phyloP scores from a whole-genome alignment of 2,113 vertebrate species.

The Neolamprologus caudopunctatus region DNA sequence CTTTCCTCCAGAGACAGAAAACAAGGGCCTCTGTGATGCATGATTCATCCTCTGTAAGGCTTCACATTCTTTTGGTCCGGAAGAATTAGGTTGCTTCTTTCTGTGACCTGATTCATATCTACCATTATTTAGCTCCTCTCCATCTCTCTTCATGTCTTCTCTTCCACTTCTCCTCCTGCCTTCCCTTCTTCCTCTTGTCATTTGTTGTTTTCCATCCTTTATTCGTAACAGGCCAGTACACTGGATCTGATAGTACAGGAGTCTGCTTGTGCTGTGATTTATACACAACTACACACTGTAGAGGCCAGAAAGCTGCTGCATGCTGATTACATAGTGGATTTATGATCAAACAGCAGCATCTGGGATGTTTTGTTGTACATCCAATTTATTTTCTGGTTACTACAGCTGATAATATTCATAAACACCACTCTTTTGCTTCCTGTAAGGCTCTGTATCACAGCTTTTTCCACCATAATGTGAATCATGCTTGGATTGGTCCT shows the following conservation, averaged over 20 bases:
- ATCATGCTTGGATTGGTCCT: background rate
- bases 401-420: background rate
- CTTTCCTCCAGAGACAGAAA: slow-evolving; percentile 1
- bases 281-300: background rate
- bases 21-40: background rate
- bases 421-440: background rate
- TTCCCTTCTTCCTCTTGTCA: background rate
- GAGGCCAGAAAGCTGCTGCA: background rate
- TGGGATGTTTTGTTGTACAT: background rate
- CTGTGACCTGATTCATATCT: slow-evolving; percentile 14
- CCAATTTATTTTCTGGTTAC: background rate
- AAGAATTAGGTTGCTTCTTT: background rate
- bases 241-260: background rate
- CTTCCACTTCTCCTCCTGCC: background rate
- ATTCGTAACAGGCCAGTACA: slow-evolving; percentile 5
- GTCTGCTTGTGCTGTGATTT: background rate
- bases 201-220: background rate
- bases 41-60: slow-evolving; percentile 1
- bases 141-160: background rate
- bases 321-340: slow-evolving; percentile 26
- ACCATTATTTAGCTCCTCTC: background rate
- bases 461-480: background rate
- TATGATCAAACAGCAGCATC: background rate
- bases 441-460: background rate
- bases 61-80: background rate